Conservation (phyloP, 2,888 invertebrate genomes). For the Acleris emargana region DNA sequence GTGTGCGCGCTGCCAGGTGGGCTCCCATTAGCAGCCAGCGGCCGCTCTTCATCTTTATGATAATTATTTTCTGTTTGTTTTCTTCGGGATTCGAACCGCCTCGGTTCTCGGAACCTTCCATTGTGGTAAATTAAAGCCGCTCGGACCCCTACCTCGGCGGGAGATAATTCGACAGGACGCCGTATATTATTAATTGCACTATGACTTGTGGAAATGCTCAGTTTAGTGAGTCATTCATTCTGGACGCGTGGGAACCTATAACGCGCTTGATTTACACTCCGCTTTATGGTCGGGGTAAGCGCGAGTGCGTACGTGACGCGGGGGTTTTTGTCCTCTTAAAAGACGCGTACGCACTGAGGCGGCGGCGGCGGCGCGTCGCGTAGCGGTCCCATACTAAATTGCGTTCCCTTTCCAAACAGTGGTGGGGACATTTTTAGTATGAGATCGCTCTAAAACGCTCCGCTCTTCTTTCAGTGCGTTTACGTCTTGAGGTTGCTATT, state of each 20-base stretch:
- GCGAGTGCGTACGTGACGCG: constrained; percentile 5
- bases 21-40: constrained; percentile 81
- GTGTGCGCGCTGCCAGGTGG: constrained; percentile 73
- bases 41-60: constrained; percentile 84
- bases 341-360: too few relatives aligned
- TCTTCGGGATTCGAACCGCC: constrained; percentile 82
- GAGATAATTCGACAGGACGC: constrained; percentile 84
- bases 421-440: too few relatives aligned
- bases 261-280: constrained; percentile 65
- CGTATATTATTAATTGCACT: constrained; percentile 84
- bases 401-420: too few relatives aligned
- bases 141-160: constrained; percentile 82
- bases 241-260: constrained; percentile 76
- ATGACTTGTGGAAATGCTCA: constrained; percentile 83
- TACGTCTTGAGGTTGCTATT: too few relatives aligned
- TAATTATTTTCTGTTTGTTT: constrained; percentile 85
- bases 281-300: constrained; percentile 56
- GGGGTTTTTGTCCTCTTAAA: neutral
- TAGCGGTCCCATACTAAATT: too few relatives aligned
- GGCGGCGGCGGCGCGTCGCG: too few relatives aligned
- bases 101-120: constrained; percentile 82
- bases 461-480: too few relatives aligned
- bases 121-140: constrained; percentile 84
- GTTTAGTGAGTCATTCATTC: constrained; percentile 83
- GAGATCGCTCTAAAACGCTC: too few relatives aligned